A percentile compares a stretch with the other conserved stretches of the same genome.
phyloP scores from a whole-genome alignment of 30 jellyfish, hydroid and myxozoan species.

The Pelagia noctiluca region DNA sequence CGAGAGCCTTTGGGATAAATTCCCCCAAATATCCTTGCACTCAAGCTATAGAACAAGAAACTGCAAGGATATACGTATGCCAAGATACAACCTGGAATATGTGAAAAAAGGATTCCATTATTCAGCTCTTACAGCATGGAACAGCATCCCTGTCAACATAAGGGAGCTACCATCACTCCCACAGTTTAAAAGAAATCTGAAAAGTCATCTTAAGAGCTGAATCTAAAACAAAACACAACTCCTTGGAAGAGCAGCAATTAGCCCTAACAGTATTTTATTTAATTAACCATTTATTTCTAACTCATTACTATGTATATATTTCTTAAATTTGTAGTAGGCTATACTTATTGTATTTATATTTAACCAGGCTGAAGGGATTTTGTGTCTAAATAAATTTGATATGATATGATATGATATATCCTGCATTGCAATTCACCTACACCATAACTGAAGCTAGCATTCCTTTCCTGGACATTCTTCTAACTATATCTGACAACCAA shows the following conservation, averaged over 20 bases:
- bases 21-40: background rate
- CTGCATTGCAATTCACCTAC: too few relatives aligned
- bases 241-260: conserved; percentile 4
- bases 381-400: too few relatives aligned
- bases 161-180: conserved; percentile 7
- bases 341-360: too few relatives aligned
- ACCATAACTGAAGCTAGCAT: too few relatives aligned
- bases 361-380: too few relatives aligned
- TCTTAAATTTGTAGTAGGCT: too few relatives aligned
- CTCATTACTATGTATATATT: too few relatives aligned
- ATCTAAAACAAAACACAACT: background rate
- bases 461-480: too few relatives aligned
- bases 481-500: too few relatives aligned
- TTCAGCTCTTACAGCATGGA: conserved; percentile 8
- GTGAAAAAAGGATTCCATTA: background rate
- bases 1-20: background rate
- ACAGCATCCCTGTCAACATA: background rate
- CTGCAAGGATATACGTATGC: background rate
- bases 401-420: too few relatives aligned
- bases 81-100: conserved; percentile 6
- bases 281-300: too few relatives aligned
- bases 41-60: background rate
- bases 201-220: conserved; percentile 3
- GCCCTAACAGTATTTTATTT: background rate
- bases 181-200: background rate